Evolutionary conservation across 2,888 invertebrate genomes (phyloP).

Genomic region (Rhagium mordax): DNA sequence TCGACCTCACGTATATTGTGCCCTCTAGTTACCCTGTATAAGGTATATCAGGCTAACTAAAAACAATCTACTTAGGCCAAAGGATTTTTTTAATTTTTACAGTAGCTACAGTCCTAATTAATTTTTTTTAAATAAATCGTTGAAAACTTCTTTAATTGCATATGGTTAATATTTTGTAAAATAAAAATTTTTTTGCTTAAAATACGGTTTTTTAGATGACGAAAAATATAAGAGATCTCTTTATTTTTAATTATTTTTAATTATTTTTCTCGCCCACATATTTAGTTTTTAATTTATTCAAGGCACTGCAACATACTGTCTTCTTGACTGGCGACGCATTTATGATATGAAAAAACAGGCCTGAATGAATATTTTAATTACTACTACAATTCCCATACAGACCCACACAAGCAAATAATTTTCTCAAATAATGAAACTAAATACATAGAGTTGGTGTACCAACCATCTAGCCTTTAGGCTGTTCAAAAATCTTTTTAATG

Average conservation of each 20-base stretch:
- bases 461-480: too few relatives aligned
- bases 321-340: not conserved
- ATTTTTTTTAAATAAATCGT: too few relatives aligned
- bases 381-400: not conserved
- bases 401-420: not conserved
- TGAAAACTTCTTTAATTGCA: too few relatives aligned
- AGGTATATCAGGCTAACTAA: not conserved
- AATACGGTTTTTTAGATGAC: not conserved
- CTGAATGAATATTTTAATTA: not conserved
- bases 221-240: not conserved
- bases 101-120: too few relatives aligned
- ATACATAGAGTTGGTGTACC: too few relatives aligned
- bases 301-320: not conserved
- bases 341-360: not conserved
- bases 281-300: not conserved
- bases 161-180: too few relatives aligned
- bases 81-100: too few relatives aligned
- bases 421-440: too few relatives aligned
- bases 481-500: too few relatives aligned
- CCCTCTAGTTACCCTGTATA: not conserved
- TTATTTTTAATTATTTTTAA: not conserved
- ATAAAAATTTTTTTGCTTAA: too few relatives aligned
- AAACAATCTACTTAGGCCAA: too few relatives aligned
- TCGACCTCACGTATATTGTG: constrained; percentile 6
- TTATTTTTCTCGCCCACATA: not conserved